phyloP scores from a whole-genome alignment of 2,797 vertebrate genomes.

The Garrulus glandarius region DNA sequence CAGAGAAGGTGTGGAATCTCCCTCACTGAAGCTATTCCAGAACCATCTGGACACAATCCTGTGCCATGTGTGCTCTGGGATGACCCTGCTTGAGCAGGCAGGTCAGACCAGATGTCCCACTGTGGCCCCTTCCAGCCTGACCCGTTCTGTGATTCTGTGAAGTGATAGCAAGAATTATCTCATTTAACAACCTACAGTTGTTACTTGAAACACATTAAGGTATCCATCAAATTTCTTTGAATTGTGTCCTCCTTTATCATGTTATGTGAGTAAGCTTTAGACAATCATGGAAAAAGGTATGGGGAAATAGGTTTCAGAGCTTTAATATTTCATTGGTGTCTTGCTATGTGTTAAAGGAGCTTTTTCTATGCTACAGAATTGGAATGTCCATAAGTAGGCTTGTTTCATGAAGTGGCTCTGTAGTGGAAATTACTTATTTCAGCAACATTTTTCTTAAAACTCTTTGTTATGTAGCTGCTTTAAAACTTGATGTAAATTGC shows the following conservation, averaged over 20 bases:
- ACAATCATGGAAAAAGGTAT: not conserved
- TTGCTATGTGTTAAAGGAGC: not conserved
- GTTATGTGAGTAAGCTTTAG: not conserved
- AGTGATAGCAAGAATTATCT: not conserved
- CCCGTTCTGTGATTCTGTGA: not conserved
- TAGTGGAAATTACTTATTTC: not conserved
- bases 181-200: not conserved
- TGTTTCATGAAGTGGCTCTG: not conserved
- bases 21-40: not conserved
- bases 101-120: not conserved
- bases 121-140: not conserved
- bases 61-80: not conserved
- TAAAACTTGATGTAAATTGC: not conserved
- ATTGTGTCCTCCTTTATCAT: not conserved
- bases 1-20: not conserved
- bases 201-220: not conserved
- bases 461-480: not conserved
- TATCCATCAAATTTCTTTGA: not conserved
- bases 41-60: not conserved
- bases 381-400: accelerated
- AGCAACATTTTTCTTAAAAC: not conserved
- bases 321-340: not conserved
- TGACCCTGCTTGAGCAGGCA: not conserved
- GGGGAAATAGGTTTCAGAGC: not conserved
- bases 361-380: not conserved